Percentiles rank a stretch among this genome's conserved stretches.
Evolutionary conservation across 2,113 vertebrate species (phyloP).

Genomic region (Entelurus aequoreus): DNA sequence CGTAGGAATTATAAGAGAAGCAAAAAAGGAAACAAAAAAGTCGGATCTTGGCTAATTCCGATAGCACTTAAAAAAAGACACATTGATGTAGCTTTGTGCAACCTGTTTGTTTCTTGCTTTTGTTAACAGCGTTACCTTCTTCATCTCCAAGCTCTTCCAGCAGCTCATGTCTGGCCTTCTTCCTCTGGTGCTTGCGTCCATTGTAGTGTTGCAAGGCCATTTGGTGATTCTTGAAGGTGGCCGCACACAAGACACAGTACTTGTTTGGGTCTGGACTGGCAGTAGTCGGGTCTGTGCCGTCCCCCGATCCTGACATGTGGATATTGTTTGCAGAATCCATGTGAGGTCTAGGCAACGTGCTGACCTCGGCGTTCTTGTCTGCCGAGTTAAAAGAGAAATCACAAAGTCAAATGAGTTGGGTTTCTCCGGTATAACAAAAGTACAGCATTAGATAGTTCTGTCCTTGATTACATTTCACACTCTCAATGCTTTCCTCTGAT

Average conservation of each 20-base stretch:
- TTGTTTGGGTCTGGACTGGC: conserved; percentile 63
- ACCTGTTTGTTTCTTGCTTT: background rate
- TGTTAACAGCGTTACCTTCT: conserved; percentile 33
- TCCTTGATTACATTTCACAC: background rate
- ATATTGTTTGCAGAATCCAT: conserved; percentile 9
- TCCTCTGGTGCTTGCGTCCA: conserved; percentile 81
- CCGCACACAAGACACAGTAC: conserved; percentile 73
- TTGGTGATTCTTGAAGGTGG: conserved; percentile 75
- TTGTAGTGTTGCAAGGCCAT: conserved; percentile 77
- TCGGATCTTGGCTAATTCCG: background rate
- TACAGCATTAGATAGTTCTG: no score
- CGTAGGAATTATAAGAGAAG: background rate
- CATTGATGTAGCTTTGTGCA: background rate
- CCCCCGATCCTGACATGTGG: conserved; percentile 10
- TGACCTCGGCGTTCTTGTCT: conserved; percentile 16
- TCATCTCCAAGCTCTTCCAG: conserved; percentile 65
- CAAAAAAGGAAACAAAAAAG: background rate
- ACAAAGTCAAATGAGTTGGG: background rate
- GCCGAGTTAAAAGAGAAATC: conserved; percentile 5
- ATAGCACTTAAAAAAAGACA: background rate
- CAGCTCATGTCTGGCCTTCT: conserved; percentile 66
- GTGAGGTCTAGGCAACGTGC: background rate
- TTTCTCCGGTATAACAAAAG: background rate
- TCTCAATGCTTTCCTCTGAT: background rate
- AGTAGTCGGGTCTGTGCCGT: background rate